Evolutionary conservation across 1,140 invertebrate species (phyloP).

Genomic region (Yoshiicerus persimilis): DNA sequence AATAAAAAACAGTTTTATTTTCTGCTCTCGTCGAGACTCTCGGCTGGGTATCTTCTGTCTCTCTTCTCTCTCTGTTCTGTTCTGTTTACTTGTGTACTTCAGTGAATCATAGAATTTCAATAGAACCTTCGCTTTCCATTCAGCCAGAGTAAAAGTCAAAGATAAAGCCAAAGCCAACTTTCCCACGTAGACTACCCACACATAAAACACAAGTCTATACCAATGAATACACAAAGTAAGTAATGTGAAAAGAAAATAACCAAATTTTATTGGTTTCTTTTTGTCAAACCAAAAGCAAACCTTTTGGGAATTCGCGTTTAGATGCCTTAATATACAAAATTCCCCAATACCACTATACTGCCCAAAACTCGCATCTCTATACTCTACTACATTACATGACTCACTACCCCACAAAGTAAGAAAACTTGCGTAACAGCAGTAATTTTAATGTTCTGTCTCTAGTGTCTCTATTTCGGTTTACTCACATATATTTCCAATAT

Average conservation of each 20-base stretch:
- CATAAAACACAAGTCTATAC: neutral
- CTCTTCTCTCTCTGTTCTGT: neutral
- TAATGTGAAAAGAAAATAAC: constrained; percentile 8
- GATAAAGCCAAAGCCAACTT: neutral
- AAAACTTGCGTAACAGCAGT: neutral
- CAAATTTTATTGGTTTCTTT: constrained; percentile 4
- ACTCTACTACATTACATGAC: too few relatives aligned
- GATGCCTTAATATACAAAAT: neutral
- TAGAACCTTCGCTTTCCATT: neutral
- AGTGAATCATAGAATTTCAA: neutral
- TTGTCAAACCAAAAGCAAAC: neutral
- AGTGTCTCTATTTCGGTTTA: neutral
- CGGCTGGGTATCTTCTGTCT: neutral
- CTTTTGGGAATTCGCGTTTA: neutral
- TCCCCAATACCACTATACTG: neutral
- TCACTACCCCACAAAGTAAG: neutral
- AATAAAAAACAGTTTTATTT: neutral
- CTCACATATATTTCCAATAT: neutral
- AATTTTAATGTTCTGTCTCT: neutral
- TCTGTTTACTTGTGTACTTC: too few relatives aligned
- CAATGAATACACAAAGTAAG: neutral
- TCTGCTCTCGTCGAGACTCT: neutral
- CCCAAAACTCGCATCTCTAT: neutral
- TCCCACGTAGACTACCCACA: neutral
- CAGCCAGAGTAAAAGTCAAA: neutral